These are phyloP conservation scores for Crotalus adamanteus DNA, from an alignment of 2,797 vertebrate species.

Conservation along the genomic window DNA sequence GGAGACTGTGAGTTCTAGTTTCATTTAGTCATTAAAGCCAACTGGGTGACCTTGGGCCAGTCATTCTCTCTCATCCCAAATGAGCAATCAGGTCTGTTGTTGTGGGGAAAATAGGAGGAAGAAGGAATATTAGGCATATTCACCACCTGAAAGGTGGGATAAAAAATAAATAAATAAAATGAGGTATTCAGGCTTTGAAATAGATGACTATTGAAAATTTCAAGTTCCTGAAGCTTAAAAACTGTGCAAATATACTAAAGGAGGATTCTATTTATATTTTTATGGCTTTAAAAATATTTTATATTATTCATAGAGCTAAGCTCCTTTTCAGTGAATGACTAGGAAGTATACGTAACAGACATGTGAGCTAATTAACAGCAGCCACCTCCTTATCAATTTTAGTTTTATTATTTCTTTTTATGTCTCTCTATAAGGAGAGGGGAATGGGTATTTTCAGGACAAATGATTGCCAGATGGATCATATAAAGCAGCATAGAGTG, in stretches of 20 bases:
- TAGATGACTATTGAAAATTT: rapidly evolving
- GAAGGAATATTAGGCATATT: background rate
- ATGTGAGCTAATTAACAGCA: slow-evolving; percentile 34
- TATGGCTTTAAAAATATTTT: background rate
- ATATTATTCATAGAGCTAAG: background rate
- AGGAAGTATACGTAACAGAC: background rate
- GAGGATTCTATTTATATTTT: background rate
- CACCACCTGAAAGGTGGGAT: background rate
- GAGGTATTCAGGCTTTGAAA: background rate
- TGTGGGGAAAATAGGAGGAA: background rate
- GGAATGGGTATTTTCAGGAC: slow-evolving; percentile 39
- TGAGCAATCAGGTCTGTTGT: background rate
- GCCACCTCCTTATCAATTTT: slow-evolving; percentile 29
- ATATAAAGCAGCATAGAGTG: slow-evolving; percentile 20
- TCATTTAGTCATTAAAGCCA: background rate
- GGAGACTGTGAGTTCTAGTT: background rate
- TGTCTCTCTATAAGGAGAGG: slow-evolving; percentile 49
- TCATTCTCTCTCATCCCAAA: background rate
- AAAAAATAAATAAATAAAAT: background rate
- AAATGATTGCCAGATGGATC: slow-evolving; percentile 26
- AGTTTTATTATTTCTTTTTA: slow-evolving; percentile 49
- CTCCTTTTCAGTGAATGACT: slow-evolving; percentile 4
- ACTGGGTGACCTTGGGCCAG: background rate
- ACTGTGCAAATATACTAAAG: background rate
- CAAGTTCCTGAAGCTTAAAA: background rate